A percentile compares a stretch with the other conserved stretches of the same genome.
phyloP scores from a whole-genome alignment of 2,113 vertebrate species.

The Scophthalmus maximus region DNA sequence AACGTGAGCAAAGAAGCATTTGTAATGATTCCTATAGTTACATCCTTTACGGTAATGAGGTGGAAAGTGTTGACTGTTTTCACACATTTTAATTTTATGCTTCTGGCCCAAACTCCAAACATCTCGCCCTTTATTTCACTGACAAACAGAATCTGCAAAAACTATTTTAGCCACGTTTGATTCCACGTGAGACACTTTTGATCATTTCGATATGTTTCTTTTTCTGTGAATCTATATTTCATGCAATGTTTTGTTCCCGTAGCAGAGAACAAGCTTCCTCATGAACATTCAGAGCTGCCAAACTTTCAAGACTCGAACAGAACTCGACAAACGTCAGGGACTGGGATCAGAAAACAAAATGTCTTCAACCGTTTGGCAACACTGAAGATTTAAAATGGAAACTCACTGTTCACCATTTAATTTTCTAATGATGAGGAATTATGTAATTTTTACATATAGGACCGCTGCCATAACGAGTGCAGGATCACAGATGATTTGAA shows the following conservation, averaged over 20 bases:
- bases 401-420: background rate
- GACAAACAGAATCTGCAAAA: background rate
- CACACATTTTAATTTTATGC: too few relatives aligned
- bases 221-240: background rate
- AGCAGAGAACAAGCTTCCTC: too few relatives aligned
- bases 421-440: constrained; percentile 5
- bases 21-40: background rate
- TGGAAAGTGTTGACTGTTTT: too few relatives aligned
- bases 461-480: too few relatives aligned
- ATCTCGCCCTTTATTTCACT: background rate
- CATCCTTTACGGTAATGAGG: too few relatives aligned
- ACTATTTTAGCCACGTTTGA: background rate
- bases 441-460: too few relatives aligned
- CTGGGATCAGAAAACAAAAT: too few relatives aligned
- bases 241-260: background rate
- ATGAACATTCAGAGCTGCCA: too few relatives aligned
- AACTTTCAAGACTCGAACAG: too few relatives aligned
- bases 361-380: too few relatives aligned
- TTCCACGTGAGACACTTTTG: background rate
- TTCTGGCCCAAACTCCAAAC: background rate
- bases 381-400: background rate
- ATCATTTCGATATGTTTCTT: background rate
- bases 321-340: too few relatives aligned
- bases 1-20: background rate
- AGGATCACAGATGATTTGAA: background rate